phyloP scores from a whole-genome alignment of 2,797 vertebrate genomes.

The Chloroceryle amazona region DNA sequence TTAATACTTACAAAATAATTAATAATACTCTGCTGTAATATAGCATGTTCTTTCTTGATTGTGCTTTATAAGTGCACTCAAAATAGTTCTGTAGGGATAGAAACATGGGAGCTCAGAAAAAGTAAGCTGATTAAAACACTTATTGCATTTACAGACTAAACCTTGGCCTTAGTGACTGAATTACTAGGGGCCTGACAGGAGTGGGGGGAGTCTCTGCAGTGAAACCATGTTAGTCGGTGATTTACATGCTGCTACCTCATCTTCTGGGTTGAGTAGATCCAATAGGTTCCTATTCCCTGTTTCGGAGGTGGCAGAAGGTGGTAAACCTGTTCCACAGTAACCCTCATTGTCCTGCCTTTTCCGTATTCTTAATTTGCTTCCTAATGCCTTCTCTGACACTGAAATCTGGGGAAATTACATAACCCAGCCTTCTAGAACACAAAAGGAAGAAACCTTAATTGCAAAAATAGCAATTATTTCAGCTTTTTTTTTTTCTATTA shows the following conservation, averaged over 20 bases:
- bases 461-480: neutral
- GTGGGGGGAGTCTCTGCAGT: accelerated
- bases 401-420: neutral
- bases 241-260: neutral
- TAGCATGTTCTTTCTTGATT: neutral
- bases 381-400: neutral
- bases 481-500: neutral
- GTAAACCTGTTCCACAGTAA: accelerated
- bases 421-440: neutral
- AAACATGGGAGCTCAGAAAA: neutral
- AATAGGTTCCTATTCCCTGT: neutral
- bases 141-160: neutral
- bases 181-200: neutral
- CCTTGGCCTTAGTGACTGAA: neutral
- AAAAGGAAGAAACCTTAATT: neutral
- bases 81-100: neutral
- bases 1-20: neutral
- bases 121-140: neutral
- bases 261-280: neutral
- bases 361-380: neutral
- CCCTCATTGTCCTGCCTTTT: neutral
- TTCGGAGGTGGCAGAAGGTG: neutral
- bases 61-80: neutral
- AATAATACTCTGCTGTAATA: neutral
- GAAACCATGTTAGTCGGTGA: neutral